Evolutionary conservation across 2,797 vertebrate genomes (phyloP), one percentile per base, ranked within the genome.

Genomic region (Neostethus bicornis): DNA sequence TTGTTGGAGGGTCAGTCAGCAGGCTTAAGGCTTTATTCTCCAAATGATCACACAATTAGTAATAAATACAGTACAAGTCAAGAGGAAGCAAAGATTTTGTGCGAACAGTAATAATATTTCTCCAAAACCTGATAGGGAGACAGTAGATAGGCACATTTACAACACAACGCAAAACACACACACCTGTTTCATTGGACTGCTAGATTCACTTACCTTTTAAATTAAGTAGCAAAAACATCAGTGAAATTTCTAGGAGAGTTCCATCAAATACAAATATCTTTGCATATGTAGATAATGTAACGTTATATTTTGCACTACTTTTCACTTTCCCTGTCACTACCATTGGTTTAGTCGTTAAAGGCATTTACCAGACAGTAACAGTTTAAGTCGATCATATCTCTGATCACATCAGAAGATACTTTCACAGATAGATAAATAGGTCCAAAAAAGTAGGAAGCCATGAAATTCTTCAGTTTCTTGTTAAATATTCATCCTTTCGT

Each of bases 21-120:
- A 92, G 90, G 84, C 80, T 78, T 89, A 91, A 89, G 88, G 88
- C 87, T 89, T 86, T 79, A 46, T 71, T 82, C 66, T 65, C 78
- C 67, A 70, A 61, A 52, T 68, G 54, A 51, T 72, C 77, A 90
- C 75, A 89, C 83, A 83, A 35, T 66, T 70, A 72, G 70, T 74
- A 75, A 89, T 87, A 87, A 90, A 90, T 87, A 90, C 77, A 85
- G 82, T 77, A 83, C 66, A 73, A 67, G 59, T 82, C 66, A 69
- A 68, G 66, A 80, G 70, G 72, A 82, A 77, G 76, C 69, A 72
- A 56, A 60, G 73, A 62, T 65, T n/a, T 43, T 68, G 75, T 78
- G 56, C 61, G 67, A 51, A 72, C 59, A 25, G 65, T 60, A 77
- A 66, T 37, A 39, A 54, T 41, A 60, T 73, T 28, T 70, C 68